Evolutionary conservation across 1,140 invertebrate species (phyloP).

Genomic region (Drosophila kanapiae): DNA sequence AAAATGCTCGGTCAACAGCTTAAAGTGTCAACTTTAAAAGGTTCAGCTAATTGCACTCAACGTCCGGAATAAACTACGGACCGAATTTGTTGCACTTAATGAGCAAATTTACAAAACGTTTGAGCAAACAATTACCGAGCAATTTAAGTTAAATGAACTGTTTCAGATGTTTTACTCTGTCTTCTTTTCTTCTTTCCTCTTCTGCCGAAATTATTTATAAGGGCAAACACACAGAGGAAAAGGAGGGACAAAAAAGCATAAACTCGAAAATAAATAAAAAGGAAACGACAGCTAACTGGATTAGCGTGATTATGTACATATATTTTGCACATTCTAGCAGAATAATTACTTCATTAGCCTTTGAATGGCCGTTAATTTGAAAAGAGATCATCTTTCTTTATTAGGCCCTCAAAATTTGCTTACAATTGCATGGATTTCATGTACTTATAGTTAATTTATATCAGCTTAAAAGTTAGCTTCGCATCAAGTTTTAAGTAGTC

Average conservation of each 20-base stretch:
- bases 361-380: conserved; percentile 17
- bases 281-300: conserved; percentile 35
- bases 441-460: conserved; percentile 1
- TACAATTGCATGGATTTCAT: background rate
- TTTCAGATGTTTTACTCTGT: conserved; percentile 23
- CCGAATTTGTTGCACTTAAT: conserved; percentile 48
- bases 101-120: conserved; percentile 73
- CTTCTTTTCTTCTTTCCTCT: background rate
- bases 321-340: conserved; percentile 20
- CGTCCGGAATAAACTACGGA: conserved; percentile 23
- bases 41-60: conserved; percentile 51
- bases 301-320: conserved; percentile 47
- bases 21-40: conserved; percentile 63
- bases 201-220: conserved; percentile 56
- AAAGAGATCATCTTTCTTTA: background rate
- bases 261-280: conserved; percentile 20
- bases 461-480: conserved; percentile 7
- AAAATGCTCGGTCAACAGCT: conserved; percentile 29
- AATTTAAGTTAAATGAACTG: conserved; percentile 81
- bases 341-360: conserved; percentile 41
- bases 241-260: background rate
- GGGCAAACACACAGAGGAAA: conserved; percentile 14
- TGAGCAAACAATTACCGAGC: conserved; percentile 65
- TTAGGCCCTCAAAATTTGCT: conserved; percentile 1
- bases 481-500: conserved; percentile 22